Base-by-base conservation (phyloP, 1,140 invertebrate species). In the Maconellicoccus hirsutus region DNA sequence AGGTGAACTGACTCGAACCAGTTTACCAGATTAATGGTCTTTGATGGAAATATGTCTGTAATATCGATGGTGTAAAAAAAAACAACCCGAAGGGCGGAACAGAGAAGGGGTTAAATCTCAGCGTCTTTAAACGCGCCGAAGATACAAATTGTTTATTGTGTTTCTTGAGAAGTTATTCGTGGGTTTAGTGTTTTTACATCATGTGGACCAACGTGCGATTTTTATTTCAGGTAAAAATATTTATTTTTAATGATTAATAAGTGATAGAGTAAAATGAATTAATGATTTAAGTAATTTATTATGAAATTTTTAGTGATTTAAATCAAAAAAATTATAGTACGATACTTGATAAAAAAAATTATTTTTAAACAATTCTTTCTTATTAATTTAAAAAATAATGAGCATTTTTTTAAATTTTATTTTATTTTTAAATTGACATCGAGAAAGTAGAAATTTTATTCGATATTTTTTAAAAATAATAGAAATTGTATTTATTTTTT, bases 11-110 rank as follows among this genome's bases (percentile, higher is more conserved):
- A 66, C 61, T 66, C 61, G 61, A 66, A 66, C 61, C 61, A 25
- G 61, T 66, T 66, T 66, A 66, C 21, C 61, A 66, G 61, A 66
- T 66, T 66, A 66, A 66, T 66, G 61, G 19, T 66, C 61, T 66
- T 66, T 26, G 61, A 66, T 66, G 61, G 61, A 66, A 66, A 25
- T 66, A 52, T 16, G 42, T 66, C 61, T 12, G 61, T 23, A 25
- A 23, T 8, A 66, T 66, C 61, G 61, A 66, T 19, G 19, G 25
- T 66, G 21, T 26, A 66, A 66, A 66, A 26, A 66, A 52, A 52
- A 16, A 19, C 3, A 16, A 52, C 42, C n/a, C 42, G 42, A 19
- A 52, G 42, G 42, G 42, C 42, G 61, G 25, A 66, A 66, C 10
- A 66, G 25, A 66, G 25, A 66, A 66, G 61, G 42, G 42, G n/a